Conservation (phyloP, 2,888 invertebrate species). For the Trichogramma evanescens region DNA sequence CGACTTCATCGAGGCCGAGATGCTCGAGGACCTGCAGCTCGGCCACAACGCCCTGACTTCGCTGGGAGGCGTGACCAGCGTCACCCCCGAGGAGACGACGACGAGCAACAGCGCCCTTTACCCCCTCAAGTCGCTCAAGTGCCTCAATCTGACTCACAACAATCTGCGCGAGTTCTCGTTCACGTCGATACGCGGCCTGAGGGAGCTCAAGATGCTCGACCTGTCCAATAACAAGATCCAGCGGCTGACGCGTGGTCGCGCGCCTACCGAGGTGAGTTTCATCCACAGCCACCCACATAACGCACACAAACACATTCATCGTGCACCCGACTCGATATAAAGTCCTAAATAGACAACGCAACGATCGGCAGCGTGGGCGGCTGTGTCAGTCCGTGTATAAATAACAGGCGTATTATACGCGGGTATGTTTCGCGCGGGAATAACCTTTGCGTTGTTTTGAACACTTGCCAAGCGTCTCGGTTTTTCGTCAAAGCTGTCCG, state of each 20-base stretch:
- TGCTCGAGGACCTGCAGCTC: slow-evolving; percentile 63
- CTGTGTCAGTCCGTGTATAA: too few species aligned
- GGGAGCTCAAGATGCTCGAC: slow-evolving; percentile 65
- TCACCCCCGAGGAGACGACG: slow-evolving; percentile 30
- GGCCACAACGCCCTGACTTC: slow-evolving; percentile 66
- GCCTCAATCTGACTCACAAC: slow-evolving; percentile 71
- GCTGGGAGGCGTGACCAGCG: slow-evolving; percentile 43
- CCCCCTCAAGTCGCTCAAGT: slow-evolving; percentile 60
- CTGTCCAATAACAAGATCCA: slow-evolving; percentile 70
- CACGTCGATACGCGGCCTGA: slow-evolving; percentile 69
- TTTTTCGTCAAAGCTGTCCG: too few species aligned
- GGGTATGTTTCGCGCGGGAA: too few species aligned
- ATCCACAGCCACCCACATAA: too few species aligned
- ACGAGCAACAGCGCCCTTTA: slow-evolving; percentile 55
- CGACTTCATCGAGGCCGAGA: slow-evolving; percentile 67
- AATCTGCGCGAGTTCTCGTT: slow-evolving; percentile 70
- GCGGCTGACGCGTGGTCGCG: slow-evolving; percentile 42
- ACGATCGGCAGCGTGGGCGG: too few species aligned
- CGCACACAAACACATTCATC: too few species aligned
- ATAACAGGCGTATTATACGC: too few species aligned
- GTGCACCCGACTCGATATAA: too few species aligned
- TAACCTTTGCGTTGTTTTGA: too few species aligned
- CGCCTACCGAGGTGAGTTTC: slow-evolving; percentile 39
- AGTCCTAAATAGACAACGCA: too few species aligned
- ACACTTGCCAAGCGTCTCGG: too few species aligned